Percentiles rank a stretch among this genome's conserved stretches.
Evolutionary conservation across 2,113 vertebrate species (phyloP).

Genomic region (Pseudorectes ferrugineus): DNA sequence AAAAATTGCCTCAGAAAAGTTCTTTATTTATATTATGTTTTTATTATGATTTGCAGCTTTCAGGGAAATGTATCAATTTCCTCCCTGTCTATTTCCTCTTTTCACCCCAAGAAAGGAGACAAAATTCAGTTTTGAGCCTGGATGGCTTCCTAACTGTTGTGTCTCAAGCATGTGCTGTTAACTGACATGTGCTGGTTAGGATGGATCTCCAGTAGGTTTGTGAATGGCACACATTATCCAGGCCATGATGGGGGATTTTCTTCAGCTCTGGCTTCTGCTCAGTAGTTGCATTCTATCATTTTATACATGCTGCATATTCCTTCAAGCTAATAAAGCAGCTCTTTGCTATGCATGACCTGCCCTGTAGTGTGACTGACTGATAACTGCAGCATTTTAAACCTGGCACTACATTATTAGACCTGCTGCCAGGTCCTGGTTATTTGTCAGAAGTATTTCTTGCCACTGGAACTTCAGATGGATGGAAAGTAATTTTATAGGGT

Average conservation of each 20-base stretch:
- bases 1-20: background rate
- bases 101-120: background rate
- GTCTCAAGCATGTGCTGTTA: background rate
- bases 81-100: background rate
- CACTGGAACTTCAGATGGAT: background rate
- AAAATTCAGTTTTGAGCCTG: background rate
- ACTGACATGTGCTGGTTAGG: background rate
- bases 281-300: background rate
- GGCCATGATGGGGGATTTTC: background rate
- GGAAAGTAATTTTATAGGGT: background rate
- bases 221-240: background rate
- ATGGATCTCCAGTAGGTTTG: background rate
- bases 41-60: background rate
- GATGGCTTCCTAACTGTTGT: background rate
- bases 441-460: conserved; percentile 23
- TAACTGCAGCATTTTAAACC: conserved; percentile 46
- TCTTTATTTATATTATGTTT: background rate
- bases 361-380: conserved; percentile 41
- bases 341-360: conserved; percentile 56
- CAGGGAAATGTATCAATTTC: background rate
- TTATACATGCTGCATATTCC: conserved; percentile 9
- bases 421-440: conserved; percentile 33
- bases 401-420: background rate
- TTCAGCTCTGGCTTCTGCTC: background rate
- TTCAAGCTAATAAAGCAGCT: conserved; percentile 62